These are phyloP conservation scores for Clytia hemisphaerica DNA, from an alignment of 30 jellyfish, hydroid and myxozoan species.

Conservation along the genomic window DNA sequence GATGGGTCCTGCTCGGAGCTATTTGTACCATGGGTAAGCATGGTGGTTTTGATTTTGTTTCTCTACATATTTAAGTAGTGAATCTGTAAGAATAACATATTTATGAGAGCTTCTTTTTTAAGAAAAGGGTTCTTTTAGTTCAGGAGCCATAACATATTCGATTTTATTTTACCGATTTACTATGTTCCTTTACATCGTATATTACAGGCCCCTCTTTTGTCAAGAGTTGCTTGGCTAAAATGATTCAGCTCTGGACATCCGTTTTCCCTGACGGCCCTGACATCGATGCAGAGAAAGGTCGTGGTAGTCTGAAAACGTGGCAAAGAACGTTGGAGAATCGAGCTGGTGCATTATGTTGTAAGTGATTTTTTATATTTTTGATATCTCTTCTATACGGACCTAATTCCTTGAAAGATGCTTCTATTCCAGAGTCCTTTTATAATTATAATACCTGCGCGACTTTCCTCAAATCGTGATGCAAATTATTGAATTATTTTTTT, in stretches of 20 bases:
- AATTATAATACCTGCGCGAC: no score
- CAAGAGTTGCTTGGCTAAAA: slow-evolving; percentile 45
- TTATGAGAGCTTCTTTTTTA: no score
- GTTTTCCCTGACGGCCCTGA: slow-evolving; percentile 58
- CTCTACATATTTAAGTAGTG: no score
- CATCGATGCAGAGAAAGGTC: slow-evolving; percentile 55
- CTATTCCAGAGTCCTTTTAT: no score
- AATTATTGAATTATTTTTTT: not conserved
- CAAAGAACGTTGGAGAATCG: slow-evolving; percentile 65
- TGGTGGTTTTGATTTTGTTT: no score
- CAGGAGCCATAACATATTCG: no score
- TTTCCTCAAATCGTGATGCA: no score
- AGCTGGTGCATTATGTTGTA: slow-evolving; percentile 85
- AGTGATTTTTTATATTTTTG: not conserved
- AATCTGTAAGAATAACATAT: no score
- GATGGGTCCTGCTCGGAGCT: slow-evolving; percentile 91
- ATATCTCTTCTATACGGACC: not conserved
- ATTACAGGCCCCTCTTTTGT: slow-evolving; percentile 75
- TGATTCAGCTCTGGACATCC: slow-evolving; percentile 68
- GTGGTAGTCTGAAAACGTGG: slow-evolving; percentile 73
- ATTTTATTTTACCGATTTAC: no score
- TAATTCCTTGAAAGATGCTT: no score
- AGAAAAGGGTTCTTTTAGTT: no score
- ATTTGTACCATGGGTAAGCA: slow-evolving; percentile 76
- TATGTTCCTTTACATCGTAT: not conserved